These are phyloP conservation scores for Tortricodes alternella DNA, from an alignment of 2,888 invertebrate genomes.

Conservation along the genomic window DNA sequence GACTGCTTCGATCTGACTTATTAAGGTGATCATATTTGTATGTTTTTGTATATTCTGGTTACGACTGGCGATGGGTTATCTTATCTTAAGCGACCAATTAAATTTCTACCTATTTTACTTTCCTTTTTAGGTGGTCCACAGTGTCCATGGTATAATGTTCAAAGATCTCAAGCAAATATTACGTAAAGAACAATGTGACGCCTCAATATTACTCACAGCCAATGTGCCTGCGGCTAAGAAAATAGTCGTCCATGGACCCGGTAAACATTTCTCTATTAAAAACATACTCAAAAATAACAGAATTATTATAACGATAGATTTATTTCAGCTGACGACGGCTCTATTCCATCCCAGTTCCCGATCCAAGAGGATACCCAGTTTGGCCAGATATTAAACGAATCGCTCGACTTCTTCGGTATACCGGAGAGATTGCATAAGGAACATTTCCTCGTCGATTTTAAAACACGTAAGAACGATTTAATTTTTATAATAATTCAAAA, in stretches of 20 bases:
- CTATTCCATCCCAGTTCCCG: slow-evolving; percentile 99
- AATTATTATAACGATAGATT: background rate
- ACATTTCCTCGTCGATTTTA: slow-evolving; percentile 98
- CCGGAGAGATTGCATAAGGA: slow-evolving; percentile 94
- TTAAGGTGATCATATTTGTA: no score
- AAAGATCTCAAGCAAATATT: slow-evolving; percentile 99
- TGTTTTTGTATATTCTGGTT: no score
- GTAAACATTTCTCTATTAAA: slow-evolving; percentile 41
- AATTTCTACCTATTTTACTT: background rate
- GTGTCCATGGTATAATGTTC: slow-evolving; percentile 99
- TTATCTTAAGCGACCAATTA: no score
- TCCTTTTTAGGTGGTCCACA: slow-evolving; percentile 92
- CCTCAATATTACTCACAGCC: slow-evolving; percentile 97
- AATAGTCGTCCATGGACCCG: slow-evolving; percentile 96
- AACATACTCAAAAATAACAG: background rate
- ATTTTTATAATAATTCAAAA: no score
- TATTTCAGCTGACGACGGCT: slow-evolving; percentile 89
- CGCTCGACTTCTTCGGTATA: slow-evolving; percentile 98
- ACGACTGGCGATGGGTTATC: no score
- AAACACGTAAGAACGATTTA: slow-evolving; percentile 98
- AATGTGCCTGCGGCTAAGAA: slow-evolving; percentile 99
- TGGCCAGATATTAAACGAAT: slow-evolving; percentile 96
- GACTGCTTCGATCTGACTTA: no score
- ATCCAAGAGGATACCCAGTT: slow-evolving; percentile 99
- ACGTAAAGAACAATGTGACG: slow-evolving; percentile 99